These are phyloP conservation scores for Dryocosmus kuriphilus DNA, from an alignment of 2,888 invertebrate species.

Conservation along the genomic window DNA sequence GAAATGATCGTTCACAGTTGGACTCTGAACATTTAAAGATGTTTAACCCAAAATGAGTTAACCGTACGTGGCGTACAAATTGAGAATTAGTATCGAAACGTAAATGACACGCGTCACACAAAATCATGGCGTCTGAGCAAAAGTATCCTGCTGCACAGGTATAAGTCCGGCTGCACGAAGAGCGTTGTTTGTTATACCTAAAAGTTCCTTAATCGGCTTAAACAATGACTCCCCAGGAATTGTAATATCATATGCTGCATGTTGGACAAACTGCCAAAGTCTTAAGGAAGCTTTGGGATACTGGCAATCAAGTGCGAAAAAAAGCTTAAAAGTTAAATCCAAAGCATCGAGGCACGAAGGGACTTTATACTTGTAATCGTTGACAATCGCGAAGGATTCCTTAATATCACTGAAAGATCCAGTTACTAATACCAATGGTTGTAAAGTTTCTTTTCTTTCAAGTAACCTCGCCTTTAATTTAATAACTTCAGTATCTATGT, in stretches of 20 bases:
- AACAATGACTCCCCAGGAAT: too few relatives aligned
- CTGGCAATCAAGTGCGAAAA: constrained; percentile 38
- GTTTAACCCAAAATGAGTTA: background rate
- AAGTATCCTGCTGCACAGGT: too few relatives aligned
- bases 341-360: constrained; percentile 31
- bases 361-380: background rate
- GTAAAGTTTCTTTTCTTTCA: constrained; percentile 5
- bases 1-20: too few relatives aligned
- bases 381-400: constrained; percentile 1
- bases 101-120: too few relatives aligned
- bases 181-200: too few relatives aligned
- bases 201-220: too few relatives aligned
- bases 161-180: too few relatives aligned
- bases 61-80: background rate
- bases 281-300: constrained; percentile 28
- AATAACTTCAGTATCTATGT: background rate
- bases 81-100: too few relatives aligned
- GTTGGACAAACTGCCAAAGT: constrained; percentile 39
- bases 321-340: constrained; percentile 40
- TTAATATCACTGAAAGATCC: background rate
- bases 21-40: constrained; percentile 2
- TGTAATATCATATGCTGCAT: background rate
- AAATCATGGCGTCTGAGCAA: too few relatives aligned
- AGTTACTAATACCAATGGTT: background rate
- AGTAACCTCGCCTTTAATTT: background rate